Evolutionary conservation across 2,113 vertebrate species (phyloP).

Genomic region (Daubentonia madagascariensis): DNA sequence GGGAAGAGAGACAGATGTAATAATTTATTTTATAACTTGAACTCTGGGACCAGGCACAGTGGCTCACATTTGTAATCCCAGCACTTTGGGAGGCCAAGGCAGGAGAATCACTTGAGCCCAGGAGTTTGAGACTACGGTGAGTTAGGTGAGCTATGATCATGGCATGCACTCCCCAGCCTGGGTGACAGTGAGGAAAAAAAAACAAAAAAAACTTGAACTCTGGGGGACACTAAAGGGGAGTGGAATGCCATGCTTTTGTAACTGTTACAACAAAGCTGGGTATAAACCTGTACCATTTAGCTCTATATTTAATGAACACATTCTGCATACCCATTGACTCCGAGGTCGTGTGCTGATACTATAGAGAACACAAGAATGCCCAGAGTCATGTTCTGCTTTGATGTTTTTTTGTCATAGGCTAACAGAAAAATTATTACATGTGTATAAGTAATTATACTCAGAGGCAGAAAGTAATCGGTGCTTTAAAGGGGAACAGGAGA

Average conservation of each 20-base stretch:
- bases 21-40: background rate
- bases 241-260: background rate
- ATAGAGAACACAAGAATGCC: background rate
- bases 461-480: background rate
- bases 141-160: too few species aligned
- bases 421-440: constrained; percentile 18
- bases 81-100: too few species aligned
- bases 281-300: background rate
- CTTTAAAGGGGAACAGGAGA: background rate
- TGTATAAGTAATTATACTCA: background rate
- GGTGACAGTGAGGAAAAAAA: background rate
- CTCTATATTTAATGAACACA: background rate
- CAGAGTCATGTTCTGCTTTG: background rate
- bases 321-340: background rate
- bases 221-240: background rate
- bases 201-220: background rate
- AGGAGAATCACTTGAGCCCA: too few species aligned
- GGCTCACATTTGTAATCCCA: too few species aligned
- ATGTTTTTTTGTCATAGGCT: background rate
- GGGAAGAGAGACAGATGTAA: constrained; percentile 45
- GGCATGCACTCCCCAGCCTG: too few species aligned
- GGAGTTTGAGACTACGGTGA: too few species aligned
- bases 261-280: background rate
- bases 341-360: background rate
- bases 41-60: background rate